phyloP scores from a whole-genome alignment of 2,888 invertebrate species.

The Rhamphomyia laevipes region DNA sequence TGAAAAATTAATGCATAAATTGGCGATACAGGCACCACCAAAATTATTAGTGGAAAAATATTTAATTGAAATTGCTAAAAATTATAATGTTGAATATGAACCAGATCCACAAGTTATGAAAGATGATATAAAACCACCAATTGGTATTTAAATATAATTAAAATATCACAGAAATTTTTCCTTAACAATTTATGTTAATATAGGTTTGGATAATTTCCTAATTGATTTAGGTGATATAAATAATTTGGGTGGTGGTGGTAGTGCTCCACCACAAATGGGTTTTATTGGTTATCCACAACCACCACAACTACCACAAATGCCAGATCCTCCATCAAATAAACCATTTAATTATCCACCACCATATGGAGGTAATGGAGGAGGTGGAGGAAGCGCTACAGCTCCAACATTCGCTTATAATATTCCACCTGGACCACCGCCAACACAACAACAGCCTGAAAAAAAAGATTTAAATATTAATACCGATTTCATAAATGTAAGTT shows the following conservation, averaged over 20 bases:
- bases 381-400: conserved; percentile 38
- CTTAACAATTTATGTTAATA: conserved; percentile 1
- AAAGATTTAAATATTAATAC: conserved; percentile 49
- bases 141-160: conserved; percentile 27
- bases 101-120: conserved; percentile 89
- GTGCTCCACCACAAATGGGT: conserved; percentile 57
- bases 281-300: conserved; percentile 71
- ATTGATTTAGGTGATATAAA: conserved; percentile 54
- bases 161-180: too few species aligned
- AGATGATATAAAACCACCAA: conserved; percentile 43
- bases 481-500: conserved; percentile 44
- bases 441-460: conserved; percentile 39
- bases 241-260: conserved; percentile 42
- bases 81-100: conserved; percentile 87
- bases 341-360: conserved; percentile 56
- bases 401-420: conserved; percentile 17
- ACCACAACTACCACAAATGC: conserved; percentile 48
- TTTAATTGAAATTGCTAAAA: conserved; percentile 91
- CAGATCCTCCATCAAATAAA: conserved; percentile 39
- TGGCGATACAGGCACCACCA: conserved; percentile 89
- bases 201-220: conserved; percentile 52
- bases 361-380: conserved; percentile 33
- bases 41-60: conserved; percentile 88
- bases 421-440: conserved; percentile 18
- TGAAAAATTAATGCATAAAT: conserved; percentile 84